These are phyloP conservation scores for Pygoscelis antarcticus DNA, from an alignment of 2,113 vertebrate genomes.

Conservation along the genomic window DNA sequence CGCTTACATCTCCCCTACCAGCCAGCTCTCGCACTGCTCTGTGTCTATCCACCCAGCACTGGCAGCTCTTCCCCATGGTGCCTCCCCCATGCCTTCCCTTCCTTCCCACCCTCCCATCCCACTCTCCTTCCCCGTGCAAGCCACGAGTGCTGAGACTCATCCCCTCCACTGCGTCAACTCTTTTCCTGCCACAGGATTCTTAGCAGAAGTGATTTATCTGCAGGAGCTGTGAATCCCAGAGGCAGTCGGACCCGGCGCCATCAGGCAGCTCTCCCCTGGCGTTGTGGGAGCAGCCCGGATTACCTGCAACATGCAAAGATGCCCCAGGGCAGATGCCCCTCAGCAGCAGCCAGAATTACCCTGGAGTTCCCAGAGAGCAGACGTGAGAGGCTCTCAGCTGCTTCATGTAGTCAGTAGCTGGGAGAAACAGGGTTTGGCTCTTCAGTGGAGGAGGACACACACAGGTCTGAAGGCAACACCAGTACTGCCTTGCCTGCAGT, in stretches of 20 bases:
- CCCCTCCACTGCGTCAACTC: neutral
- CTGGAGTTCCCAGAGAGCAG: neutral
- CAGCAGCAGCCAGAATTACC: neutral
- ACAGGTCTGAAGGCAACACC: neutral
- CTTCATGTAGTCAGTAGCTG: neutral
- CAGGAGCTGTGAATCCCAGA: neutral
- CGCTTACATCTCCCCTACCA: neutral
- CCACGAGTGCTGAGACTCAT: neutral
- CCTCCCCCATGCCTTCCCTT: neutral
- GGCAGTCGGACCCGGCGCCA: rapidly evolving
- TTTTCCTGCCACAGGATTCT: neutral
- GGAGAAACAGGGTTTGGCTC: neutral
- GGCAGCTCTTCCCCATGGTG: neutral
- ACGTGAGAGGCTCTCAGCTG: neutral
- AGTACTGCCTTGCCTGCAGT: neutral
- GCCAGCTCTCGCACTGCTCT: neutral
- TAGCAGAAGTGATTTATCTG: too few relatives aligned
- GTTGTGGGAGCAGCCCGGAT: too few relatives aligned
- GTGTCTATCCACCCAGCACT: neutral
- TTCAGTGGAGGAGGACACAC: neutral
- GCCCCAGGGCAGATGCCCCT: neutral
- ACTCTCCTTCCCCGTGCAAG: neutral
- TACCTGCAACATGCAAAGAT: neutral
- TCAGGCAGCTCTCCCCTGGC: rapidly evolving
- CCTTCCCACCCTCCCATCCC: neutral